A percentile compares a stretch with the other conserved stretches of the same genome.
phyloP scores from a whole-genome alignment of 1,140 invertebrate species.

The Adelges cooleyi region DNA sequence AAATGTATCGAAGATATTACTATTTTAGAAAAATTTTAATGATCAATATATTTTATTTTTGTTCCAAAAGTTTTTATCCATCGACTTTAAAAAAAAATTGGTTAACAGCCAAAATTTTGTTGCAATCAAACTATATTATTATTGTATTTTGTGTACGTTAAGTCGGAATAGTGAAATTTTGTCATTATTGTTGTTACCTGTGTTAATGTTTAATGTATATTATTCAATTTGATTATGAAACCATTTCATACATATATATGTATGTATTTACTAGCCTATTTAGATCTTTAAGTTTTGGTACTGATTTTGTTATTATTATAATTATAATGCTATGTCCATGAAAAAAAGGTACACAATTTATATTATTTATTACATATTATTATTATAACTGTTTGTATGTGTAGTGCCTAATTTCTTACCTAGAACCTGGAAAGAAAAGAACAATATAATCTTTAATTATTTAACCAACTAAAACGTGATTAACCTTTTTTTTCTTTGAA shows the following conservation, averaged over 20 bases:
- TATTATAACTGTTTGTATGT: no score
- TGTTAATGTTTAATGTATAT: background rate
- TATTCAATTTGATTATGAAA: conserved; percentile 3
- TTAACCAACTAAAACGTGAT: no score
- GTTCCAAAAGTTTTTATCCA: conserved; percentile 13
- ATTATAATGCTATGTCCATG: no score
- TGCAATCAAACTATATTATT: conserved; percentile 23
- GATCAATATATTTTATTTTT: conserved; percentile 10
- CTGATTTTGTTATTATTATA: conserved; percentile 9
- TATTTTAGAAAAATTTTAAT: conserved; percentile 5
- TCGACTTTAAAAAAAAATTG: conserved; percentile 4
- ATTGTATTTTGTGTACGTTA: conserved; percentile 20
- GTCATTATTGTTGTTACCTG: conserved; percentile 23
- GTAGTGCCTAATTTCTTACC: no score
- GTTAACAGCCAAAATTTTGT: conserved; percentile 6
- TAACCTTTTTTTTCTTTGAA: no score
- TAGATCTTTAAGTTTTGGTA: conserved; percentile 28
- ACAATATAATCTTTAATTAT: conserved; percentile 16
- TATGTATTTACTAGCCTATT: conserved; percentile 13
- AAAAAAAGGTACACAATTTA: no score
- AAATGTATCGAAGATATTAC: background rate
- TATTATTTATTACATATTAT: no score
- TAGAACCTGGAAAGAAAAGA: background rate
- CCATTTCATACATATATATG: background rate
- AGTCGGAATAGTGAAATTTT: conserved; percentile 5